Conservation (phyloP, 2,797 vertebrate genomes). For the Dermochelys coriacea region DNA sequence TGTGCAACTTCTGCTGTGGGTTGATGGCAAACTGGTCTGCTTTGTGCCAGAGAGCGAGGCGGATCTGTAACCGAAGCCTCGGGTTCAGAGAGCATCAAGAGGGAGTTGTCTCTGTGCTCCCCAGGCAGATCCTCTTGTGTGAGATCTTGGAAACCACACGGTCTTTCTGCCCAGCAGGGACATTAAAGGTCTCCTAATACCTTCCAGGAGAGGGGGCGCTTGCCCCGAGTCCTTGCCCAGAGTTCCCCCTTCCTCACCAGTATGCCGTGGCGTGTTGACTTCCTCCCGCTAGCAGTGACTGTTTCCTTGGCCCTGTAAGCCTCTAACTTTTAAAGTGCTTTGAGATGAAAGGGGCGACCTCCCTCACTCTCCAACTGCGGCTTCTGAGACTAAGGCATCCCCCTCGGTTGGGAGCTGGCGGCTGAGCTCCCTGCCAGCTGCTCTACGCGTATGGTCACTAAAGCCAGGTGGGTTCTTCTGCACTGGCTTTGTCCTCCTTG, state of each 20-base stretch:
- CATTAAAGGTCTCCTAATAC: neutral
- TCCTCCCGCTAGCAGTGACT: too few relatives aligned
- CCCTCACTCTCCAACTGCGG: neutral
- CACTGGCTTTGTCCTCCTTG: neutral
- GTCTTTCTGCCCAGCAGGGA: neutral
- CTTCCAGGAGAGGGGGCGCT: neutral
- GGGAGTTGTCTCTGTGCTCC: too few relatives aligned
- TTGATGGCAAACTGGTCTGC: too few relatives aligned
- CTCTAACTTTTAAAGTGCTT: neutral
- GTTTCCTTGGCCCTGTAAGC: neutral
- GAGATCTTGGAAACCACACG: neutral
- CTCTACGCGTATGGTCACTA: neutral
- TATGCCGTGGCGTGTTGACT: neutral
- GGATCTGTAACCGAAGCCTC: too few relatives aligned
- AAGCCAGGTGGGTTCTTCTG: neutral
- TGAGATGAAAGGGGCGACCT: neutral
- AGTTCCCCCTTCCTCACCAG: neutral
- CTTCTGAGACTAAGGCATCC: neutral
- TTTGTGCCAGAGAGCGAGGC: neutral
- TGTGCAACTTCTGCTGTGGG: too few relatives aligned
- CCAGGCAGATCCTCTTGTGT: neutral
- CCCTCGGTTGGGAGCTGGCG: neutral
- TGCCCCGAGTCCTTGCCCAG: neutral
- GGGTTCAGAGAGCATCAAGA: too few relatives aligned
- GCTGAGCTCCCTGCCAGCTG: neutral